Conservation (phyloP, 2,797 vertebrate genomes). For the Cyclopterus lumpus region DNA sequence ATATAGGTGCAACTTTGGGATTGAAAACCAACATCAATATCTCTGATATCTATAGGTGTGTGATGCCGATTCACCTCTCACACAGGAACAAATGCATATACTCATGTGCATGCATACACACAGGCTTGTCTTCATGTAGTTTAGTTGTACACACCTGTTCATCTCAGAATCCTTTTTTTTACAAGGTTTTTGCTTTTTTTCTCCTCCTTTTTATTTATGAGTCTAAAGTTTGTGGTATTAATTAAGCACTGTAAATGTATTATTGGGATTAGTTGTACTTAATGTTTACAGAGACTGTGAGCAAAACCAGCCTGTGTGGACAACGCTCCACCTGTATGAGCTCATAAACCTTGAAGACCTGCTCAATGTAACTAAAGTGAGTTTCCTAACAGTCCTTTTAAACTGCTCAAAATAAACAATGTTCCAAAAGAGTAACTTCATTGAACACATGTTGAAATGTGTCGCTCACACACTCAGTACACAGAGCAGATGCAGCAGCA, state of each 20-base stretch:
- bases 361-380: constrained; percentile 86
- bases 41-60: constrained; percentile 84
- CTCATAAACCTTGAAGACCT: constrained; percentile 72
- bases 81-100: neutral
- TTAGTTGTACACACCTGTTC: neutral
- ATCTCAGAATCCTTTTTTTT: neutral
- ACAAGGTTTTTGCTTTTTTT: neutral
- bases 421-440: neutral
- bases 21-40: constrained; percentile 73
- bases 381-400: constrained; percentile 5
- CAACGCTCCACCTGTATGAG: constrained; percentile 78
- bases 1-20: constrained; percentile 63
- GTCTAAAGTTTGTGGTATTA: neutral
- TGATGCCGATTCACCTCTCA: neutral
- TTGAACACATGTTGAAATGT: neutral
- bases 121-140: neutral
- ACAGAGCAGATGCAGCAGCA: constrained; percentile 72
- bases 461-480: constrained; percentile 77
- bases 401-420: neutral
- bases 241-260: neutral
- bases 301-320: constrained; percentile 84
- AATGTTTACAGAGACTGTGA: constrained; percentile 83
- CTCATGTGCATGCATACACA: neutral
- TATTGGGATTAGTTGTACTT: neutral
- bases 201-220: neutral